Evolutionary conservation across 2,888 invertebrate genomes (phyloP).

Genomic region (Andrena haemorrhoa): DNA sequence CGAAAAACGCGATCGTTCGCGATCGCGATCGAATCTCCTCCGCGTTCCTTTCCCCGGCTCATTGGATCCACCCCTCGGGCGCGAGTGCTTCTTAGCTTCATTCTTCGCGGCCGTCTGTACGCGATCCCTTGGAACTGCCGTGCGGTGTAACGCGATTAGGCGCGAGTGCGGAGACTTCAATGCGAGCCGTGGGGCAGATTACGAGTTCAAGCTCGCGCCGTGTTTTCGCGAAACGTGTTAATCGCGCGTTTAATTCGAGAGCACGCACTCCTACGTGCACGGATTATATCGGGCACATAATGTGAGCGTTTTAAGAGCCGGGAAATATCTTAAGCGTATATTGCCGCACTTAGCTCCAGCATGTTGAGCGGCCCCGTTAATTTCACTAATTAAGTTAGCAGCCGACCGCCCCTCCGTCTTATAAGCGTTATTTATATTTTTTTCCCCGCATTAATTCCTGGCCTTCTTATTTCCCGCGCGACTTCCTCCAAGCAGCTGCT

Average conservation of each 20-base stretch:
- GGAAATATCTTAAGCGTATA: conserved; percentile 72
- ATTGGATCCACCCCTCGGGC: not conserved
- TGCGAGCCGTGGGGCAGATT: not conserved
- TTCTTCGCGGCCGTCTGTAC: too few species aligned
- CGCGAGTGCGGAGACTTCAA: conserved; percentile 35
- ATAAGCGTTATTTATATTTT: conserved; percentile 74
- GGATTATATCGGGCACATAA: conserved; percentile 68
- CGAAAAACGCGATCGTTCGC: conserved; percentile 20
- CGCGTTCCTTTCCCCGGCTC: not conserved
- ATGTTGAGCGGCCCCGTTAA: conserved; percentile 82
- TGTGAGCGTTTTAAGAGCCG: conserved; percentile 74
- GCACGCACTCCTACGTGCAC: conserved; percentile 61
- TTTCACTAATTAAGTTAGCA: conserved; percentile 84
- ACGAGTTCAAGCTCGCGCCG: conserved; percentile 36
- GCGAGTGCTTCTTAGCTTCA: not conserved
- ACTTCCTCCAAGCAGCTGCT: conserved; percentile 60
- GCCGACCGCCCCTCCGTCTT: conserved; percentile 68
- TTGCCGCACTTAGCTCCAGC: conserved; percentile 77
- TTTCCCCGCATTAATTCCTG: conserved; percentile 67
- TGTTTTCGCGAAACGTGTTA: conserved; percentile 73
- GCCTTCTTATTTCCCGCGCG: conserved; percentile 58
- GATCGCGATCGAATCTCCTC: conserved; percentile 14
- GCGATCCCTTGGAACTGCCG: not conserved
- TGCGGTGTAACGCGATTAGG: not conserved
- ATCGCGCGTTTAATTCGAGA: conserved; percentile 70